Base-by-base conservation (phyloP, 2,797 vertebrate genomes). In the Myripristis murdjan region DNA sequence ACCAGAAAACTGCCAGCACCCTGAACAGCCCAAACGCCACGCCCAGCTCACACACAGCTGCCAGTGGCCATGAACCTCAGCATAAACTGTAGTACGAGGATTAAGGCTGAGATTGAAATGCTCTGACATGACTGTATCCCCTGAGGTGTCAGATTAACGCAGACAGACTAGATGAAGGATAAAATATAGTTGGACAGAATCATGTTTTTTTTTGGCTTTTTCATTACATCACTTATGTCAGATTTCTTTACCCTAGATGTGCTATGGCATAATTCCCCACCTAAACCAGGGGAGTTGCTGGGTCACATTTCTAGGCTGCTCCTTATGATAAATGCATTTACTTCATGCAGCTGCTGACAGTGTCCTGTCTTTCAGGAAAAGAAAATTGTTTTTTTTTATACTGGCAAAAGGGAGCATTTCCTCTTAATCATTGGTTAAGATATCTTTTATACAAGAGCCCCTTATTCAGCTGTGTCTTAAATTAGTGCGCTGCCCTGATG, bases 361-460 rank as follows among this genome's bases (percentile, higher is more conserved):
- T 49, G 20, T 20, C 18, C 46, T 18, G 5, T 23, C 10, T 49
- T 49, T 49, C 4, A 5, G 22, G n/a, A 79, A 56, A 51, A 23
- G 79, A 43, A 80, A 84, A 76, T 79, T 20, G 61, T 35, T 47
- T 26, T 58, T 49, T 70, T n/a, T 52, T 35, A 41, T 53, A 26
- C 35, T 69, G 28, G 23, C 41, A 46, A 24, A 37, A 52, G 52
- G 74, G 65, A 70, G 31, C 28, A 10, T 43, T 70, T 75, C 53
- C 43, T 69, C n/a, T 66, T 67, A 18, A 75, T 77, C 44, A 70
- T 55, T 41, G 5, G 23, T 24, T 55, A 23, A 39, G 60, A 59
- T 52, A n/a, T 71, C 41, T 43, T 26, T 11, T 26, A 52, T 57
- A 41, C 18, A 6, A 59, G 39, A 53, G 31, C 16, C 33, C 56